Evolutionary conservation across 2,888 invertebrate species (phyloP).

Genomic region (Tyria jacobaeae): DNA sequence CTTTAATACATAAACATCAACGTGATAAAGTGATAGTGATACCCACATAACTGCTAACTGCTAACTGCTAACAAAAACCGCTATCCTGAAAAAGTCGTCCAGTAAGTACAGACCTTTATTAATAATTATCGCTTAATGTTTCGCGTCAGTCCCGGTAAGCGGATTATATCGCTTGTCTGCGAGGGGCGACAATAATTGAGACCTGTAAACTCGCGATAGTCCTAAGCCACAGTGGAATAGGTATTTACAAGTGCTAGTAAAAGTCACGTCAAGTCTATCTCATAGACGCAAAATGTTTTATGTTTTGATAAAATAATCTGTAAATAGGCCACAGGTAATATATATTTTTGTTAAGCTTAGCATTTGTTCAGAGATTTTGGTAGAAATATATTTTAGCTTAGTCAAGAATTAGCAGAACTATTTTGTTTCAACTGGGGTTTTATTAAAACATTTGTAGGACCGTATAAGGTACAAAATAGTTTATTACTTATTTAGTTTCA

Average conservation of each 20-base stretch:
- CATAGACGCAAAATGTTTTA: slow-evolving; percentile 18
- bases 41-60: slow-evolving; percentile 12
- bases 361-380: background rate
- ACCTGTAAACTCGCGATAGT: slow-evolving; percentile 48
- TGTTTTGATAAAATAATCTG: slow-evolving; percentile 8
- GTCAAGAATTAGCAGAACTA: too few species aligned
- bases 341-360: too few species aligned
- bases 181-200: slow-evolving; percentile 54
- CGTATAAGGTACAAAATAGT: too few species aligned
- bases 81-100: slow-evolving; percentile 36
- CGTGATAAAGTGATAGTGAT: slow-evolving; percentile 4
- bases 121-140: slow-evolving; percentile 59
- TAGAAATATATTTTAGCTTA: background rate
- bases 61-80: too few species aligned
- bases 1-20: slow-evolving; percentile 1
- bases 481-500: too few species aligned
- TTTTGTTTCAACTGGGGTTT: too few species aligned
- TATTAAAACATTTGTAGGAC: too few species aligned
- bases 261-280: too few species aligned
- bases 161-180: slow-evolving; percentile 57
- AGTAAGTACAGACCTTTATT: slow-evolving; percentile 48
- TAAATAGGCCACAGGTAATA: slow-evolving; percentile 1
- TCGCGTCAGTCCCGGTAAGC: slow-evolving; percentile 52
- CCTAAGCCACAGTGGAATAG: slow-evolving; percentile 34
- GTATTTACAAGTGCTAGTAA: slow-evolving; percentile 36